Evolutionary conservation across 2,113 vertebrate genomes (phyloP), one percentile per base, ranked within the genome.

Genomic region (Neodon shergylaensis): DNA sequence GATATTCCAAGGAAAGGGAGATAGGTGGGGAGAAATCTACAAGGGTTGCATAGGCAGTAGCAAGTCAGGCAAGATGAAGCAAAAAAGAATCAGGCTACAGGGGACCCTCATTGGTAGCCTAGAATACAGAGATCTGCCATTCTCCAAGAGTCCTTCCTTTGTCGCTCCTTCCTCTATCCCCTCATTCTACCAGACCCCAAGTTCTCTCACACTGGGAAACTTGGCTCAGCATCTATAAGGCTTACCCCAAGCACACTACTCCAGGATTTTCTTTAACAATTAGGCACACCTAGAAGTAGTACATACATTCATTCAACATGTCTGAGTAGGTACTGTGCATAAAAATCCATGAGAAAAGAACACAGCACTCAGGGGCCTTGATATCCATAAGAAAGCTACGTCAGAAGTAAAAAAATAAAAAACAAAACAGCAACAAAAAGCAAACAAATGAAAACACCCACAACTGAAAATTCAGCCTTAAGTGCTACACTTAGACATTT

Each of bases 301-400:
- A 70, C 49, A 28, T 36, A n/a, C 36, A 39, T 74, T 81, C 65
- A 89, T 72, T 81, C 66, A 73, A 33, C 7, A 31, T 8, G 17
- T 73, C 17, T 47, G 84, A 90, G 26, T 49, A 83, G 39, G 74
- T 58, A 39, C 42, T 74, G 36, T 65, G 58, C 22, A 42, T 58
- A 78, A 91, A 91, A 89, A 95, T 31, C 65, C 94, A 19, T 47
- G 21, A 73, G 85, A 84, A 96, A 72, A 36, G 22, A 93, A 92
- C 92, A 78, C 1, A 79, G 66, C 74, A 58, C 86, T 90, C 61
- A 42, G 85, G 47, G 78, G 77, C 77, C 72, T 81, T 39, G 6
- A 24, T 63, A 52, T 86, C 72, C 3, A 24, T 28, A 92, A 84
- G 61, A 77, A 81, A 76, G 61, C 88, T 54, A 91, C 81, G 49